Percentiles rank a stretch among this genome's conserved stretches.
Conservation (phyloP, 2,797 vertebrate genomes). For the Botia kubotai region DNA sequence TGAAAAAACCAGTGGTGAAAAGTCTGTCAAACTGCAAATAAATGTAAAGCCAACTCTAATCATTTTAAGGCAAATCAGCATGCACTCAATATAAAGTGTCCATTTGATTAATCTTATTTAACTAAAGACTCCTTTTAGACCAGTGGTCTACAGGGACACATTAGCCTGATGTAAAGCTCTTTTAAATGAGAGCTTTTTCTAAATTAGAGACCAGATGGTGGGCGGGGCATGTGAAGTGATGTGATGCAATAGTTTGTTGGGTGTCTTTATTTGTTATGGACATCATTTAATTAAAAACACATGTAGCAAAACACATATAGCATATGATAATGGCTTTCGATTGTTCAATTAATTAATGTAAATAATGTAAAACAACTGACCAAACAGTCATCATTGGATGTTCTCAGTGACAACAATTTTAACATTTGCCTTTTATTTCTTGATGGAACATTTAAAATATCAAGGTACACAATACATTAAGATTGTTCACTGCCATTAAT, state of each 20-base stretch:
- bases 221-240: background rate
- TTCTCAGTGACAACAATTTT: constrained; percentile 13
- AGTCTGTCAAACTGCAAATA: background rate
- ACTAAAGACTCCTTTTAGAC: constrained; percentile 42
- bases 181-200: background rate
- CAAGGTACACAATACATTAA: background rate
- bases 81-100: background rate
- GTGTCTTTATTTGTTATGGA: constrained; percentile 14
- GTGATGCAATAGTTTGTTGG: background rate
- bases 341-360: constrained; percentile 4
- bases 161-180: constrained; percentile 8
- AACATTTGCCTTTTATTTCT: background rate
- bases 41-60: constrained; percentile 17
- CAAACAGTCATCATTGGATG: background rate
- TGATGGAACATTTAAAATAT: too few relatives aligned
- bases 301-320: too few relatives aligned
- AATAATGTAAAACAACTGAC: constrained; percentile 17
- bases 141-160: constrained; percentile 23
- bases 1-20: background rate
- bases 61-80: constrained; percentile 20
- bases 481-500: constrained; percentile 4
- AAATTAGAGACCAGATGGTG: constrained; percentile 31
- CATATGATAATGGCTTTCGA: constrained; percentile 24
- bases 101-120: constrained; percentile 29
- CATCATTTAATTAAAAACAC: constrained; percentile 12